phyloP scores from a whole-genome alignment of 1,140 invertebrate species.

The Matsumurasca onukii region DNA sequence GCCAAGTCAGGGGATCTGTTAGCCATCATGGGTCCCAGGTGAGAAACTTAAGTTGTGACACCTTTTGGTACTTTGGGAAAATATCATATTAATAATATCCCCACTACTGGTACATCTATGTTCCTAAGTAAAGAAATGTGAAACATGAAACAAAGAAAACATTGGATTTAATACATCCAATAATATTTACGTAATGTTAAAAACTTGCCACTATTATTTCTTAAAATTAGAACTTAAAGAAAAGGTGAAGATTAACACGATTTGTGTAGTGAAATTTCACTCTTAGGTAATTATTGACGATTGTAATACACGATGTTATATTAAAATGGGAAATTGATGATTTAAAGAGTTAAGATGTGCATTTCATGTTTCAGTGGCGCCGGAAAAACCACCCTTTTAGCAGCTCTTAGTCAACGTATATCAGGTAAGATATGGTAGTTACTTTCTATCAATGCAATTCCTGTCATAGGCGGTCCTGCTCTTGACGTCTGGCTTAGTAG shows the following conservation, averaged over 20 bases:
- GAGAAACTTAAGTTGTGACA: neutral
- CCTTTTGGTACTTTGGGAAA: neutral
- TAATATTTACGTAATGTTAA: too few relatives aligned
- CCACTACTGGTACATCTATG: neutral
- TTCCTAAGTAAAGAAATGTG: neutral
- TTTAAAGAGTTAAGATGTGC: too few relatives aligned
- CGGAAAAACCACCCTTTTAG: constrained; percentile 70
- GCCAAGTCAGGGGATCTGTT: constrained; percentile 81
- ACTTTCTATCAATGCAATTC: constrained; percentile 13
- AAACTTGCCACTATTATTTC: neutral
- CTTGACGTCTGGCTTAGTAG: neutral
- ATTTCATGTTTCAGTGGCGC: constrained; percentile 57
- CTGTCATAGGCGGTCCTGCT: neutral
- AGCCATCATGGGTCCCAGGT: constrained; percentile 90
- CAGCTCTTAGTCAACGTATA: constrained; percentile 64
- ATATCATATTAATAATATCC: neutral
- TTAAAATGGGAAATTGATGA: too few relatives aligned
- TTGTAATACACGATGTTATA: too few relatives aligned
- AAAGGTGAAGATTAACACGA: neutral
- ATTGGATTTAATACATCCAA: neutral
- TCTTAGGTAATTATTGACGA: neutral
- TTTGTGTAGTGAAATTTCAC: neutral
- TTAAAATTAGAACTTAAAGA: neutral
- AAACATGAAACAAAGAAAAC: neutral
- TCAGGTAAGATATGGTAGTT: constrained; percentile 49